Base-by-base conservation (phyloP, 2,113 vertebrate genomes). In the Nematolebias whitei region DNA sequence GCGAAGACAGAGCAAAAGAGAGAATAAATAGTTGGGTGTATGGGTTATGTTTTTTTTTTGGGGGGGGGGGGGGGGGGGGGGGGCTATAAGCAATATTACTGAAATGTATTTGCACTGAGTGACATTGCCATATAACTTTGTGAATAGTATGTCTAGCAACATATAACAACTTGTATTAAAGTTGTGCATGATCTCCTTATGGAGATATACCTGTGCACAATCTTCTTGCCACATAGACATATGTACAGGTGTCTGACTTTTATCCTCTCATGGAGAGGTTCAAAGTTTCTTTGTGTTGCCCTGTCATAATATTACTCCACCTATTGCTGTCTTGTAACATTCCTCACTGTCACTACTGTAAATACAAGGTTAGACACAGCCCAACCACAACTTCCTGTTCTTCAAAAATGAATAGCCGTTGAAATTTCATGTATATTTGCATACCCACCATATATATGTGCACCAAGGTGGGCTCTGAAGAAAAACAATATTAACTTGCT, bases 121-220 rank as follows among this genome's bases (percentile, higher is more conserved):
- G 77, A 83, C 75, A 80, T 67, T 76, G 80, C 72, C 38, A 48
- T 59, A 57, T 11, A 29, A 77, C 67, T 84, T 78, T 82, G 63
- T 63, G 63, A 78, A 52, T 72, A 63, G 63, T 75, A 53, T 86
- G 80, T 79, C 81, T 84, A 86, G 65, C 80, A 85, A 76, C 67
- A 71, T 82, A 63, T 74, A 74, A 61, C 71, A 79, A 68, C 44
- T 40, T 57, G 56, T 49, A 51, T 71, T 78, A 81, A 85, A 80
- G 82, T 87, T 76, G 71, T 56, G 50, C 47, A 39, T 71, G 73
- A 55, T 65, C 39, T 86, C 72, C 74, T 12, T 0, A 39, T 62
- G 71, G 82, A 74, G 38, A 68, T 45, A 20, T 67, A 10, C 53
- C 61, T 74, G 69, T 59, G 50, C 50, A 45, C 40, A 29, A 51